These are phyloP conservation scores for Drosophila nigromelanica DNA, from an alignment of 1,140 invertebrate genomes.

Conservation along the genomic window DNA sequence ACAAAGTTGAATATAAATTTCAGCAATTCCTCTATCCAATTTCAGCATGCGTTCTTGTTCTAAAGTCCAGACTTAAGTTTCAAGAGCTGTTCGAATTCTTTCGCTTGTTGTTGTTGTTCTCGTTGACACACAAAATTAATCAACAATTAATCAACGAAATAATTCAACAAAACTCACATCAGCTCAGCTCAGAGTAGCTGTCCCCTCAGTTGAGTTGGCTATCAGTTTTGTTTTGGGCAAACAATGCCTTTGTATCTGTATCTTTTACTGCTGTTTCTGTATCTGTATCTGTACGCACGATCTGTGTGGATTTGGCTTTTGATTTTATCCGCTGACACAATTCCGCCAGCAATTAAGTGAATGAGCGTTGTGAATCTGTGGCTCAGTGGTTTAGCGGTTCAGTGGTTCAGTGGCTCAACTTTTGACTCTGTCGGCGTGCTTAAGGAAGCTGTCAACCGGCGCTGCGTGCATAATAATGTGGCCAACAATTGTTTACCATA, in stretches of 20 bases:
- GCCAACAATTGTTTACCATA: conserved; percentile 79
- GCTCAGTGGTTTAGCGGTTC: conserved; percentile 33
- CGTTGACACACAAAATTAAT: conserved; percentile 46
- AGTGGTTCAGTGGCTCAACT: conserved; percentile 16
- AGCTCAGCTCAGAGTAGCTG: neutral
- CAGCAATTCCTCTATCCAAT: too few species aligned
- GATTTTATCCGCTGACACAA: conserved; percentile 66
- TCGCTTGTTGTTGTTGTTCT: conserved; percentile 7
- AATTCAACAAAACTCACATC: too few species aligned
- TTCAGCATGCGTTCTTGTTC: too few species aligned
- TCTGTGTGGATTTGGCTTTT: conserved; percentile 45
- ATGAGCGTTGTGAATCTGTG: conserved; percentile 32
- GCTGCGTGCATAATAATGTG: conserved; percentile 66
- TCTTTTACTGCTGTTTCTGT: conserved; percentile 2
- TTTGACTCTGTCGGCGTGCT: conserved; percentile 24
- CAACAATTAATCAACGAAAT: conserved; percentile 52
- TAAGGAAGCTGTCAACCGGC: conserved; percentile 75
- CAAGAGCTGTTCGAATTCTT: neutral
- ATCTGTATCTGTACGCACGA: conserved; percentile 57
- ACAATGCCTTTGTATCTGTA: conserved; percentile 49
- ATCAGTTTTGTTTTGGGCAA: conserved; percentile 17
- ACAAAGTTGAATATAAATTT: too few species aligned
- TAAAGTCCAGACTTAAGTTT: too few species aligned
- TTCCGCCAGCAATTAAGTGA: conserved; percentile 77
- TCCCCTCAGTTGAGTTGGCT: neutral